Conservation (phyloP, 2,113 vertebrate species). For the Zosterops lateralis region DNA sequence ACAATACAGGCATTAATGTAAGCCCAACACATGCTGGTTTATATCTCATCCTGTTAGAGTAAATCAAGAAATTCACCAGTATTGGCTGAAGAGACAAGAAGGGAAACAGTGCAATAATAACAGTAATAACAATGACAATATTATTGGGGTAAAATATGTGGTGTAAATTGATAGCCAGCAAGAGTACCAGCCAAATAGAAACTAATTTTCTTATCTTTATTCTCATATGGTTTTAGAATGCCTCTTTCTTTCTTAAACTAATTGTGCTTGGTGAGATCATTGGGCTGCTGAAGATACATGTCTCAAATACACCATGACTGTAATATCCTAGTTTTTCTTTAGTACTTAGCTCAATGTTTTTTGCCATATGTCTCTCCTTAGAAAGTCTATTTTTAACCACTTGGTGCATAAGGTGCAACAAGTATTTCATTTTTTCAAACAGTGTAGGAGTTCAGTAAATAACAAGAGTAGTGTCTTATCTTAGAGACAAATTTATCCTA, state of each 20-base stretch:
- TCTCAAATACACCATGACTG: neutral
- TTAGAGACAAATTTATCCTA: neutral
- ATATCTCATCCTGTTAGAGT: neutral
- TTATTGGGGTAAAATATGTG: neutral
- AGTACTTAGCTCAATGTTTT: neutral
- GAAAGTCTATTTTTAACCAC: neutral
- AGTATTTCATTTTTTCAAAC: slow-evolving; percentile 10
- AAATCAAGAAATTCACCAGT: neutral
- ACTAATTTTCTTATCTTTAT: neutral
- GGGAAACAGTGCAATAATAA: neutral
- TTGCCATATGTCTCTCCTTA: neutral
- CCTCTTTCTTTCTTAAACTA: neutral
- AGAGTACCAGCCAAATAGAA: neutral
- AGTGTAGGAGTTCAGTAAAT: slow-evolving; percentile 13
- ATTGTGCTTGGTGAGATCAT: neutral
- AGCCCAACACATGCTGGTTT: neutral
- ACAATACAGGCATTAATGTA: neutral
- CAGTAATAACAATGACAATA: neutral
- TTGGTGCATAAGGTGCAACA: slow-evolving; percentile 11
- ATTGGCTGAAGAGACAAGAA: neutral
- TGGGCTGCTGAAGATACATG: neutral
- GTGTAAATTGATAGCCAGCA: neutral
- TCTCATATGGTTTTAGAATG: neutral
- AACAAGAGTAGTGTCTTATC: neutral
- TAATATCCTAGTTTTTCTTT: neutral